Percentiles rank a stretch among this genome's conserved stretches.
Conservation (phyloP, 2,888 invertebrate genomes). For the Scaptomyza caliginosa region DNA sequence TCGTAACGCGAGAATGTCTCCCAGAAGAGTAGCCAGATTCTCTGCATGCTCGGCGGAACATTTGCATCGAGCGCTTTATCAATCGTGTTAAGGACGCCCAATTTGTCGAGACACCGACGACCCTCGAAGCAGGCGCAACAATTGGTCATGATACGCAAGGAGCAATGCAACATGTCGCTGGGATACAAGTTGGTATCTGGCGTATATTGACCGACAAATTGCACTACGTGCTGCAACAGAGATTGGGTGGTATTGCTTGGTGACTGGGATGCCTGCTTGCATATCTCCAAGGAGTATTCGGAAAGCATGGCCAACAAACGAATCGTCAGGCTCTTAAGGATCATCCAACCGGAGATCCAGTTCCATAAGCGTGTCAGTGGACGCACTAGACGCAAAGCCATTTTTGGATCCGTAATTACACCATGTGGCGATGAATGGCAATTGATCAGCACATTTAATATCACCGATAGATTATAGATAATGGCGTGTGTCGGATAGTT, state of each 20-base stretch:
- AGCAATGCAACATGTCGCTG: slow-evolving; percentile 44
- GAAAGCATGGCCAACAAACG: slow-evolving; percentile 75
- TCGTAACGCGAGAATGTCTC: slow-evolving; percentile 81
- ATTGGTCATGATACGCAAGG: slow-evolving; percentile 78
- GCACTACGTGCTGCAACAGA: slow-evolving; percentile 74
- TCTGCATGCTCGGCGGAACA: slow-evolving; percentile 65
- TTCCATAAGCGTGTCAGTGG: slow-evolving; percentile 79
- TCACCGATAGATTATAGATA: slow-evolving; percentile 71
- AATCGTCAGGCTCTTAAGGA: slow-evolving; percentile 68
- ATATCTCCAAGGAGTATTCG: slow-evolving; percentile 81
- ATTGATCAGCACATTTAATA: slow-evolving; percentile 74
- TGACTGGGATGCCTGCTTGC: slow-evolving; percentile 74
- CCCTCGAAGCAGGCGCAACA: slow-evolving; percentile 83
- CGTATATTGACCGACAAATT: slow-evolving; percentile 44
- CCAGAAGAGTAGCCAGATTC: slow-evolving; percentile 82
- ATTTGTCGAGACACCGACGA: slow-evolving; percentile 76
- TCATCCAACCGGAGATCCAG: slow-evolving; percentile 79
- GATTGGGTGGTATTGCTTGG: slow-evolving; percentile 68
- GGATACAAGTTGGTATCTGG: slow-evolving; percentile 29
- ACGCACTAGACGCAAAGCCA: slow-evolving; percentile 62
- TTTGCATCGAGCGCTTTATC: slow-evolving; percentile 76
- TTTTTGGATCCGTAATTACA: slow-evolving; percentile 64
- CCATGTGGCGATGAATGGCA: slow-evolving; percentile 77
- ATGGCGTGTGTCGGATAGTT: slow-evolving; percentile 76
- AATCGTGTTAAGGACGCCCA: slow-evolving; percentile 77